phyloP scores from a whole-genome alignment of 2,888 invertebrate species.

The Hipparchia semele region DNA sequence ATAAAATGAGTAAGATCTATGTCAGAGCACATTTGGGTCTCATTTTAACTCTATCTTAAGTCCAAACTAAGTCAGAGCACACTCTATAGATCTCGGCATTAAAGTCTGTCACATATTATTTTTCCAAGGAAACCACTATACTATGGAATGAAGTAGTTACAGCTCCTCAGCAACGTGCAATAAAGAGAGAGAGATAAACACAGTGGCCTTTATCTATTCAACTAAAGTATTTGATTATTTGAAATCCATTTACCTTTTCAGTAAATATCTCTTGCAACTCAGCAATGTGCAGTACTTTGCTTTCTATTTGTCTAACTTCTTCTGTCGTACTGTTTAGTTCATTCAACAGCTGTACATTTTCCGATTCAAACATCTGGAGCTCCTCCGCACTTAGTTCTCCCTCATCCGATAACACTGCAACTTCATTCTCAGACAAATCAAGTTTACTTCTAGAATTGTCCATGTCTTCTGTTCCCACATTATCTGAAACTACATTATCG shows the following conservation, averaged over 20 bases:
- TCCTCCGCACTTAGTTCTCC: conserved; percentile 92
- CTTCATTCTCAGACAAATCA: conserved; percentile 72
- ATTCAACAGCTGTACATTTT: conserved; percentile 93
- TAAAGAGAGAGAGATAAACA: too few species aligned
- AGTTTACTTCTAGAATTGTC: conserved; percentile 60
- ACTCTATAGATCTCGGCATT: too few species aligned
- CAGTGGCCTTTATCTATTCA: too few species aligned
- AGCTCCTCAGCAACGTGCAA: too few species aligned
- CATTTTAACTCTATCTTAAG: too few species aligned
- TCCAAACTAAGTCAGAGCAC: too few species aligned
- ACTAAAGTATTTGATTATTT: too few species aligned
- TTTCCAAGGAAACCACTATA: too few species aligned
- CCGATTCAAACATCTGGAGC: conserved; percentile 95
- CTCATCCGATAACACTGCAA: conserved; percentile 80
- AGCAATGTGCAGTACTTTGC: conserved; percentile 97
- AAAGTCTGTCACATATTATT: too few species aligned
- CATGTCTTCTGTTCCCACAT: conserved; percentile 48
- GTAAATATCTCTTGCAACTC: conserved; percentile 97
- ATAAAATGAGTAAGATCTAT: too few species aligned
- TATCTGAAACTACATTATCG: conserved; percentile 47
- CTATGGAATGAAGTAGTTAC: too few species aligned
- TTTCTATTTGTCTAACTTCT: conserved; percentile 95
- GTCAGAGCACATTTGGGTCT: too few species aligned
- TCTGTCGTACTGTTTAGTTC: conserved; percentile 94
- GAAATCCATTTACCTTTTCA: conserved; percentile 86